Evolutionary conservation across 2,113 vertebrate species (phyloP), one percentile per base, ranked within the genome.

Genomic region (Cyprinus carpio): DNA sequence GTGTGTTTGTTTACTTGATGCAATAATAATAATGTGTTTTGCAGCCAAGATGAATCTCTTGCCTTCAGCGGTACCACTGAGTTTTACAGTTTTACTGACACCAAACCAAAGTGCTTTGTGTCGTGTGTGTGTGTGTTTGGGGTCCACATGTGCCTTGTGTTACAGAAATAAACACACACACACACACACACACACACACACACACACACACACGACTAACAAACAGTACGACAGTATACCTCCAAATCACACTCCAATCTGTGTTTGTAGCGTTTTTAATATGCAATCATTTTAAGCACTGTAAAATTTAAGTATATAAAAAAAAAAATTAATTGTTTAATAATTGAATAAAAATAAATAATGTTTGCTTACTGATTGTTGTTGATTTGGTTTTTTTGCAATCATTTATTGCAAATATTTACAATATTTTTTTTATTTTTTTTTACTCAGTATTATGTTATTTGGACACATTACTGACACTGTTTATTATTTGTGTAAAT

Each of bases 1-100:
- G 78, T 80, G 77, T 80, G 37, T 64, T 64, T 80, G 78, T 80
- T 80, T 80, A 80, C 78, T 18, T 43, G n/a, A 64, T 27, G 58
- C 78, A 75, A 75, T 75, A 80, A 64, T 80, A 4, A 10, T 27
- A n/a, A 46, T 11, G 10, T 43, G 11, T 46, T 34, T 72, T 72
- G 4, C 1, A 9, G 69, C 37, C 10, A 43, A 43, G 31, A 72
- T 4, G 4, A 20, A 65, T 29, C 13, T 65, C 20, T n/a, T 23
- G 37, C 23, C 40, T 74, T 74, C 13, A 65, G 71, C 4, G 11
- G 11, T 25, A 10, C 65, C 20, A 13, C 37, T 74, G 71, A 74
- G 18, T 6, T 13, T 40, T 11, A 64, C 8, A 11, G 18, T 78
- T 34, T 56, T 56, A 31, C 5, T 78, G 8, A 58, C 54, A 60